These are phyloP conservation scores for Xyliphius kryptos DNA, from an alignment of 2,113 vertebrate species.

Conservation along the genomic window DNA sequence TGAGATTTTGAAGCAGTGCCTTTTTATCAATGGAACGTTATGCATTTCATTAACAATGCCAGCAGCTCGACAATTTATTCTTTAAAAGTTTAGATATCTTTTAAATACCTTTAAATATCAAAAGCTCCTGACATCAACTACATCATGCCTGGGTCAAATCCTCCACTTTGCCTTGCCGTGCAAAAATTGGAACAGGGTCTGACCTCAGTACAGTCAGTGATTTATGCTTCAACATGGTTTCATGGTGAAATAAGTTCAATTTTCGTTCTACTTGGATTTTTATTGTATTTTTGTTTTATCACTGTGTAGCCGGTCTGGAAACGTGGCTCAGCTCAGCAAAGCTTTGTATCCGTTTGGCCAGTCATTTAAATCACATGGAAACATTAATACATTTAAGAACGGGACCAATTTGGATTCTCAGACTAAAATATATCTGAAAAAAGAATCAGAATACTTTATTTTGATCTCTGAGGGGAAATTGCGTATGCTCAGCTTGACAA, in stretches of 20 bases:
- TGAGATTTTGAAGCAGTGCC: slow-evolving; percentile 17
- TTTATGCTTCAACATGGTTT: slow-evolving; percentile 9
- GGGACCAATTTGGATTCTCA: no score
- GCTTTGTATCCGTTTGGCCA: no score
- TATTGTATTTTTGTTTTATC: no score
- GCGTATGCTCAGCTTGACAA: no score
- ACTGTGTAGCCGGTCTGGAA: no score
- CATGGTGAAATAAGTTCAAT: slow-evolving; percentile 4
- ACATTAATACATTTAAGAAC: no score
- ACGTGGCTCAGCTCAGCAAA: no score
- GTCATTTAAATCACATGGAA: no score
- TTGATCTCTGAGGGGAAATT: no score
- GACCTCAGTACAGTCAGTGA: slow-evolving; percentile 18
- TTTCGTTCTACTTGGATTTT: slow-evolving; percentile 1
- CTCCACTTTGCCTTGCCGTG: slow-evolving; percentile 12
- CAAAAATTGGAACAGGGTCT: slow-evolving; percentile 14
- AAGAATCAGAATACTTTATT: no score
- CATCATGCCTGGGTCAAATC: slow-evolving; percentile 14
- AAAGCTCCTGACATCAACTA: slow-evolving; percentile 12
- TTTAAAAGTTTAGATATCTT: not conserved
- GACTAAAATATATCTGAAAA: no score
- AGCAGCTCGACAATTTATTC: not conserved
- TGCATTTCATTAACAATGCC: slow-evolving; percentile 6
- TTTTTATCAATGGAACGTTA: not conserved
- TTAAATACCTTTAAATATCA: slow-evolving; percentile 14